Evolutionary conservation across 2,113 vertebrate genomes (phyloP), one percentile per base, ranked within the genome.

Genomic region (Oreochromis aureus): DNA sequence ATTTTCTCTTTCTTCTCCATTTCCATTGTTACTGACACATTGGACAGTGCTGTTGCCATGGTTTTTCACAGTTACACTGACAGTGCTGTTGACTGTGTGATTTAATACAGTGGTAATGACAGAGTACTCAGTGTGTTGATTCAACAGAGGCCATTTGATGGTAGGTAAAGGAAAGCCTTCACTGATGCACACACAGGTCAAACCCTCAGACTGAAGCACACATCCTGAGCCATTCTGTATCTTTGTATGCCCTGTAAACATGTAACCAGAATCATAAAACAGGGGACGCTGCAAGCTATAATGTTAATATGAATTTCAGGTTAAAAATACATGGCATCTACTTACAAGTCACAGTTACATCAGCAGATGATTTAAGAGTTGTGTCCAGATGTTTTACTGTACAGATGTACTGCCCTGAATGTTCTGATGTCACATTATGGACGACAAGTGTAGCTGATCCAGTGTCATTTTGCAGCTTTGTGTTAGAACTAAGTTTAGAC

Each of bases 1-100:
- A 1, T 30, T 84, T 4, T 84, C 3, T 71, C 15, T 90, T 19
- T 3, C 66, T 81, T 88, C 78, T 6, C 41, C 88, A 34, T 46
- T 55, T 18, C 5, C 51, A 41, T 87, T 91, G 22, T 76, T 81
- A 85, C 89, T 90, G 0, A 92, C 11, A 83, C 93, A 95, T 69
- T 90, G 48, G 5, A 91, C 87, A 3, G 13, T 10, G 4, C n/a
- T 59, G 83, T 30, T 84, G n/a, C 11, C 30, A 19, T 32, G 58
- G 3, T 58, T 19, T 9, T n/a, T 73, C 3, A 36, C 80, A 48
- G 4, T 83, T 0, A 95, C 1, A 6, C 19, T 56, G 27, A 84
- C 0, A 5, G 56, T 93, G 85, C 92, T 92, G 81, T 61, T 94
- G 30, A 93, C 86, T 1, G 53, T 82, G 88, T 81, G 22, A 10